Evolutionary conservation across 2,888 invertebrate species (phyloP), one percentile per base, ranked within the genome.

Genomic region (Pandemis corylana): DNA sequence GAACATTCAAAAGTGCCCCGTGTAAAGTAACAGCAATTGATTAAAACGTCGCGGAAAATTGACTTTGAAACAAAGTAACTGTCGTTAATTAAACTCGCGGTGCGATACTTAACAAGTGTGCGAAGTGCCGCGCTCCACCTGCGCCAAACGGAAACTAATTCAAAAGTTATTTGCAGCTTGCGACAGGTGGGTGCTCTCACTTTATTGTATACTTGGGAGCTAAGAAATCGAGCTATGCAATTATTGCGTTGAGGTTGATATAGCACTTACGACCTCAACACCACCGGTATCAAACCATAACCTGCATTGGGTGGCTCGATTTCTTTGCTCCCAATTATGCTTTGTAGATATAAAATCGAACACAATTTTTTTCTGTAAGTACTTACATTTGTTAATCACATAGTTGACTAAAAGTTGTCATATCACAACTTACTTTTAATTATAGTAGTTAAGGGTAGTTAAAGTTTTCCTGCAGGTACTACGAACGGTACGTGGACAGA

Each of bases 151-250:
- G 63, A 46, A 68, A 46, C 64, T 56, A 46, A 53, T 46, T 44
- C 46, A 15, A n/a, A n/a, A 69, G 63, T 63, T 64, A 15, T 20
- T 64, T 56, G 73, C 61, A n/a, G 65, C 65, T 71, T 56, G 53
- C 73, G 73, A 73, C 73, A 73, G 73, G 73, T 73, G 73, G 73
- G 73, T 73, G 67, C 13, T 59, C 49, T 28, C 59, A n/a, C 28
- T 28, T 46, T 65, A 7, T 49, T 49, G 13, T 13, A 49, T 20
- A 20, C 20, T 20, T 20, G 20, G 20, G 20, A 20, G 20, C 20
- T 20, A 20, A 20, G 20, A 20, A 20, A 20, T 1, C 20, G 20
- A 20, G 20, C 20, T 1, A 20, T 20, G 20, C 20, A 20, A 20
- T 20, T 20, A 20, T 20, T 20, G 20, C 20, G 20, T 44, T 36